Base-by-base conservation (phyloP, 2,113 vertebrate genomes). In the Oryzias celebensis region DNA sequence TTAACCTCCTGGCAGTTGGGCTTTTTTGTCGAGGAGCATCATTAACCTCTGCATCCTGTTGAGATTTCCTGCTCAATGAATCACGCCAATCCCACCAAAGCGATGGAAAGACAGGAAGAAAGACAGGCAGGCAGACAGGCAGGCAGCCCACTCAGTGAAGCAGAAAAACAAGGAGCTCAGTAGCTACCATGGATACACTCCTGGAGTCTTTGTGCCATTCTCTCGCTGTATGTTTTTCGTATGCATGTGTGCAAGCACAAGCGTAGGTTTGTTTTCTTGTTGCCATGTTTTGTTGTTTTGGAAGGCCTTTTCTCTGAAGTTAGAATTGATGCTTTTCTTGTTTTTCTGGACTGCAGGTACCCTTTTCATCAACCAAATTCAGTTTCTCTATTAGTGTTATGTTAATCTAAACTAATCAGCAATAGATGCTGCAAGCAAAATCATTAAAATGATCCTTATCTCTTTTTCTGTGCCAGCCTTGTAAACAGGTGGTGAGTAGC, bases 131-230 rank as follows among this genome's bases (percentile, higher is more conserved):
- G 1, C 44, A 60, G 67, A 12, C 50, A 70, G 66, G 46, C 85
- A 73, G 74, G 50, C 81, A 72, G 82, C 82, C 86, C 82, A 84
- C 82, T 87, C 89, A 83, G 61, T 80, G 73, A 64, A 87, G 80
- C 83, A 82, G 74, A 77, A 81, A 77, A 78, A 78, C 70, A 65
- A 80, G 75, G 77, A 82, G 83, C 80, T 83, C 84, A 65, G 61
- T 54, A 68, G 84, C 85, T 85, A 78, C 86, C 85, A 87, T 87
- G 85, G 85, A 83, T 78, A 88, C 86, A 80, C 79, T 86, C 65
- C 76, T 70, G 63, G 71, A 81, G 71, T 77, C 73, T 80, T 58
- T 73, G 16, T 71, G 62, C 67, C 57, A 67, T 67, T 77, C 73
- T 75, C 76, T 65, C 66, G 57, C 62, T 62, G 62, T 62, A 53